These are phyloP conservation scores for Xiphophorus couchianus DNA, from an alignment of 2,113 vertebrate species.

Conservation along the genomic window DNA sequence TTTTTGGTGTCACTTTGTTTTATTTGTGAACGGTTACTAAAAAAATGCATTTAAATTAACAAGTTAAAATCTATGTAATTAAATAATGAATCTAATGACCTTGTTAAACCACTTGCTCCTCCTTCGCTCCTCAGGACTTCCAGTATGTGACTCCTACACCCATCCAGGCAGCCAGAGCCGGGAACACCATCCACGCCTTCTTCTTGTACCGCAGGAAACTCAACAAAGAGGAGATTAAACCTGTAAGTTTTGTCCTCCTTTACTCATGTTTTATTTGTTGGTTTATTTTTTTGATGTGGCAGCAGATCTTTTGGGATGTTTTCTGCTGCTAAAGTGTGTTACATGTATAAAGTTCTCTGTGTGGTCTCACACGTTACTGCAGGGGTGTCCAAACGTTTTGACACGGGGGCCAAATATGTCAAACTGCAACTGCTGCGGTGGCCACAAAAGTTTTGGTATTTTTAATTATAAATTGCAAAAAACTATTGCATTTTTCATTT, in stretches of 20 bases:
- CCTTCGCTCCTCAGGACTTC: conserved; percentile 74
- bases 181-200: conserved; percentile 84
- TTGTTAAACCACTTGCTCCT: neutral
- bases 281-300: conserved; percentile 30
- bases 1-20: too few relatives aligned
- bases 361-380: conserved; percentile 1
- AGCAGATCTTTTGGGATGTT: conserved; percentile 12
- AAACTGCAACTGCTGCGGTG: too few relatives aligned
- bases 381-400: too few relatives aligned
- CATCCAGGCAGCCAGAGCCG: conserved; percentile 86
- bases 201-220: conserved; percentile 86
- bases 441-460: too few relatives aligned
- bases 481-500: too few relatives aligned
- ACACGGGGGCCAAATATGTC: too few relatives aligned
- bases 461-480: too few relatives aligned
- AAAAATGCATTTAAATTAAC: too few relatives aligned
- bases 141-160: conserved; percentile 84
- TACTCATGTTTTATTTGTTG: conserved; percentile 5
- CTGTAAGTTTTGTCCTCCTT: conserved; percentile 76
- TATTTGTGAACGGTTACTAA: too few relatives aligned
- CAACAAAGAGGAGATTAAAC: conserved; percentile 86
- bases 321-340: neutral
- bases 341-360: neutral
- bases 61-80: too few relatives aligned
- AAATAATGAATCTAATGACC: too few relatives aligned